These are phyloP conservation scores for Laodelphax striatellus DNA, from an alignment of 1,140 invertebrate genomes.

Conservation along the genomic window DNA sequence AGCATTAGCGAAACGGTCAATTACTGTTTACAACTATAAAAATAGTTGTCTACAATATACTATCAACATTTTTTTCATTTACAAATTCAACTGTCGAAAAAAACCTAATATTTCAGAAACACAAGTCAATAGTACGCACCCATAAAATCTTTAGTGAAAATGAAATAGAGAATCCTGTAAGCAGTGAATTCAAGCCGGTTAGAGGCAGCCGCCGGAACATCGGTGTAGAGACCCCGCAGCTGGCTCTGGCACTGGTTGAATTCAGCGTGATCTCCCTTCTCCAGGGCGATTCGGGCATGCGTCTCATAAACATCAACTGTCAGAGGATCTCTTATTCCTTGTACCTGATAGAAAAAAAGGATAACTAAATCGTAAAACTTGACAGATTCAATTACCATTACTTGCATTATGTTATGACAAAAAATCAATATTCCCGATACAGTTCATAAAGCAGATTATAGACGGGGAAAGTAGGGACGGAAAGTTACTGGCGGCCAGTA, in stretches of 20 bases:
- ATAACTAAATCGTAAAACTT: constrained; percentile 8
- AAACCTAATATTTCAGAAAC: not conserved
- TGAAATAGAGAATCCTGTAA: constrained; percentile 92
- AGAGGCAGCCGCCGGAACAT: constrained; percentile 42
- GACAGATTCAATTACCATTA: no score
- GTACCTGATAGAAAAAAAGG: constrained; percentile 48
- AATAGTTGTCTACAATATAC: no score
- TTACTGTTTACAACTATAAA: no score
- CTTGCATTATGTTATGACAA: no score
- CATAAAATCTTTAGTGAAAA: constrained; percentile 92
- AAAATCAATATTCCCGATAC: no score
- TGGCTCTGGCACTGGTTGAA: constrained; percentile 99
- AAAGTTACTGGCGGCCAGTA: no score
- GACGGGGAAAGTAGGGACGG: no score
- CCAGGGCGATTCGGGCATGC: constrained; percentile 91
- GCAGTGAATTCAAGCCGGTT: constrained; percentile 85
- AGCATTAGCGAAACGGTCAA: no score
- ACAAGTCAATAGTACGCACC: constrained; percentile 45
- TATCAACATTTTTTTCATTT: no score
- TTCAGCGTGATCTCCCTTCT: constrained; percentile 95
- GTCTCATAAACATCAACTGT: constrained; percentile 97
- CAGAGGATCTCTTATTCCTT: constrained; percentile 87
- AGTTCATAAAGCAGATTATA: no score
- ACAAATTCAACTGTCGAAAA: no score
- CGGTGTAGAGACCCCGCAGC: constrained; percentile 80